Conservation (phyloP, 2,797 vertebrate genomes). For the Synanceia verrucosa region DNA sequence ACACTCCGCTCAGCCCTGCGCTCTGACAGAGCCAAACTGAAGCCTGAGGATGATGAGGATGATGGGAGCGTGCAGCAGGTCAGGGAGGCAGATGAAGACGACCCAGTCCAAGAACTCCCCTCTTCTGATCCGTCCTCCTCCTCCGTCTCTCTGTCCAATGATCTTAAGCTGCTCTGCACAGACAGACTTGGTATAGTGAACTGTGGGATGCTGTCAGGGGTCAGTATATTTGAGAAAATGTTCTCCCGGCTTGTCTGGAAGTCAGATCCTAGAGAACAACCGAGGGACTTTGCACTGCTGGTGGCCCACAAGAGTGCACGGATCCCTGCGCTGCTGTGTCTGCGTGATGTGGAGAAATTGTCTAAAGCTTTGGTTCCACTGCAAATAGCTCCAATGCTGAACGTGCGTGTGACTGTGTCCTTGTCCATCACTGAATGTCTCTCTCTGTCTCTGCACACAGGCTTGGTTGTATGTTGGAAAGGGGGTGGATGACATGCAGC, state of each 20-base stretch:
- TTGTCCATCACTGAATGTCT: constrained; percentile 63
- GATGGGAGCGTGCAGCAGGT: constrained; percentile 39
- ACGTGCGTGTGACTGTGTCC: constrained; percentile 66
- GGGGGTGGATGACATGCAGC: neutral
- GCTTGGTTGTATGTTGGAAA: constrained; percentile 2
- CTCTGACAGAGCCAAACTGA: constrained; percentile 18
- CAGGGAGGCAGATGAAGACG: constrained; percentile 1
- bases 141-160: constrained; percentile 36
- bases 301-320: constrained; percentile 72
- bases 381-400: constrained; percentile 70
- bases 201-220: constrained; percentile 80
- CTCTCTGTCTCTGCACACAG: neutral
- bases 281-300: constrained; percentile 58
- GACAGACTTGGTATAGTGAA: constrained; percentile 81
- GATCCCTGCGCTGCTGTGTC: constrained; percentile 75
- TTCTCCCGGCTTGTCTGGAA: constrained; percentile 71
- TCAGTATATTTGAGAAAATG: constrained; percentile 73
- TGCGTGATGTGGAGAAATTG: constrained; percentile 54
- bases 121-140: constrained; percentile 28
- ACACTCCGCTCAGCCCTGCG: constrained; percentile 59
- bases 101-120: constrained; percentile 23
- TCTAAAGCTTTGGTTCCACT: constrained; percentile 25
- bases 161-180: constrained; percentile 26
- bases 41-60: constrained; percentile 47
- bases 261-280: constrained; percentile 66